These are phyloP conservation scores for Diaphora mendica DNA, from an alignment of 2,888 invertebrate species.

Conservation along the genomic window DNA sequence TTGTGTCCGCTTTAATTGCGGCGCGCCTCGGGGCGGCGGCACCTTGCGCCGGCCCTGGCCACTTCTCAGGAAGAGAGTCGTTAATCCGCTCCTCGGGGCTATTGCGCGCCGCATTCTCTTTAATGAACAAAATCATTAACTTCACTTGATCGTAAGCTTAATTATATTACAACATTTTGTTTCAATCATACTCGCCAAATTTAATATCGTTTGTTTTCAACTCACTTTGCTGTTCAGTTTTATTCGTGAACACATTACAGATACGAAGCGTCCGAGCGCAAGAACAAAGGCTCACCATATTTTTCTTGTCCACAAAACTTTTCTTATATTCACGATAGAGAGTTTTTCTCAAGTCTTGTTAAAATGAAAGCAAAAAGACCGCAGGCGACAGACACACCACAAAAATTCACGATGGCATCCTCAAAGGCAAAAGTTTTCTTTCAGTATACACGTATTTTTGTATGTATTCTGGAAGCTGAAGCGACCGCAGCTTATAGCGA, in stretches of 20 bases:
- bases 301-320: conserved; percentile 33
- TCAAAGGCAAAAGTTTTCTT: conserved; percentile 33
- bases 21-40: conserved; percentile 15
- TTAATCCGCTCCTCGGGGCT: conserved; percentile 47
- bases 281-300: conserved; percentile 10
- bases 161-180: conserved; percentile 27
- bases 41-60: conserved; percentile 15
- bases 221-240: conserved; percentile 7
- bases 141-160: conserved; percentile 23
- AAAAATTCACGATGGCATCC: conserved; percentile 15
- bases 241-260: conserved; percentile 5
- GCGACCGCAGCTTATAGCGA: neutral
- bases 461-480: neutral
- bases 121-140: conserved; percentile 47
- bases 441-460: conserved; percentile 24
- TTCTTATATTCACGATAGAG: conserved; percentile 27
- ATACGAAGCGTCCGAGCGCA: conserved; percentile 5
- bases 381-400: conserved; percentile 15
- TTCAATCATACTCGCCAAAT: conserved; percentile 26
- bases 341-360: conserved; percentile 25
- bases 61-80: conserved; percentile 47
- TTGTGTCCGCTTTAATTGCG: conserved; percentile 48
- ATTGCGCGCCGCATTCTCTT: conserved; percentile 43
- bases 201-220: conserved; percentile 8
- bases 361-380: conserved; percentile 23